Percentiles rank a stretch among this genome's conserved stretches.
These are phyloP conservation scores for Caenorhabditis inopinata DNA, from an alignment of 1,140 invertebrate genomes.

Conservation along the genomic window DNA sequence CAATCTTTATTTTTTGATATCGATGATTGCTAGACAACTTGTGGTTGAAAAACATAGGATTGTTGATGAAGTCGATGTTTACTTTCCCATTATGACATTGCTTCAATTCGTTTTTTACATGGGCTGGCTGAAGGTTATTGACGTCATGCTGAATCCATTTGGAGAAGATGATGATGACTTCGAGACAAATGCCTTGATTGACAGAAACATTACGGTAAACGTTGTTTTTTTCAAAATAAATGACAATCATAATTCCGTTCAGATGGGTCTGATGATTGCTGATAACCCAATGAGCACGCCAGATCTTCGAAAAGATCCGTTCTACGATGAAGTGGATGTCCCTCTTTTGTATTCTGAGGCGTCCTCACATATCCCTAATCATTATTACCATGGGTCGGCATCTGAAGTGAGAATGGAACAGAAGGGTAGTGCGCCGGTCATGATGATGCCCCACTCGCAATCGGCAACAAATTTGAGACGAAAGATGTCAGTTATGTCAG, in stretches of 20 bases:
- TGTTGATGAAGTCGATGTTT: constrained; percentile 72
- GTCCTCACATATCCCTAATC: constrained; percentile 36
- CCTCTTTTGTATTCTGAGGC: constrained; percentile 42
- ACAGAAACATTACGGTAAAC: constrained; percentile 46
- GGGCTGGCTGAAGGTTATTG: constrained; percentile 80
- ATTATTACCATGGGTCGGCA: constrained; percentile 4
- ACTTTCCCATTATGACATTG: constrained; percentile 84
- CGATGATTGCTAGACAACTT: constrained; percentile 57
- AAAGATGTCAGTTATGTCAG: neutral
- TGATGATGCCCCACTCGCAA: constrained; percentile 18
- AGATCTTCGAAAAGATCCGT: constrained; percentile 43
- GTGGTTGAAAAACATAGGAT: constrained; percentile 39
- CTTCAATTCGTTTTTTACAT: constrained; percentile 89
- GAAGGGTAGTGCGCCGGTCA: neutral
- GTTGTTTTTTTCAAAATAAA: neutral
- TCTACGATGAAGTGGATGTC: constrained; percentile 41
- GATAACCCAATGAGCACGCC: constrained; percentile 40
- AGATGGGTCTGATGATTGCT: constrained; percentile 45
- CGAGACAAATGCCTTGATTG: constrained; percentile 51
- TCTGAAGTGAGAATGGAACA: neutral
- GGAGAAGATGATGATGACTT: constrained; percentile 77
- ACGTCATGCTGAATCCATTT: constrained; percentile 86
- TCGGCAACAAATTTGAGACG: constrained; percentile 3
- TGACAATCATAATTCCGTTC: constrained; percentile 32
- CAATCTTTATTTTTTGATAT: constrained; percentile 62